Conservation (phyloP, 2,797 vertebrate genomes). For the Urocyon cinereoargenteus region DNA sequence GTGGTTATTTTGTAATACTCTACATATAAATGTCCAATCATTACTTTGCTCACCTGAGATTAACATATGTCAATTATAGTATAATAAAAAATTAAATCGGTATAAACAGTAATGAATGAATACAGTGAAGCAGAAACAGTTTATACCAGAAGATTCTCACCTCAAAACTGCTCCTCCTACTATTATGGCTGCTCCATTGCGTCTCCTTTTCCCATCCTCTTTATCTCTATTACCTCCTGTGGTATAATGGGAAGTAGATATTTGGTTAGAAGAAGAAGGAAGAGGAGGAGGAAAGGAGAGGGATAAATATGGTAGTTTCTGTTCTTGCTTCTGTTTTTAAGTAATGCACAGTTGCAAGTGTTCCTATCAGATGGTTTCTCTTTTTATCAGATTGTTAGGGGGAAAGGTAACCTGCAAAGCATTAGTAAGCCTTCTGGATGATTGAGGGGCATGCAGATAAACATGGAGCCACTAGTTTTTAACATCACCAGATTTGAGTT, state of each 20-base stretch:
- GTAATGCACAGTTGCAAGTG: not conserved
- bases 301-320: not conserved
- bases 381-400: not conserved
- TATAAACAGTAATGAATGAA: slow-evolving; percentile 11
- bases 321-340: slow-evolving; percentile 1
- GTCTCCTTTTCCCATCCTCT: not conserved
- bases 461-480: not conserved
- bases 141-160: slow-evolving; percentile 4
- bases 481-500: not conserved
- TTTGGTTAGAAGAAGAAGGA: not conserved
- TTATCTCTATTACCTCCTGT: not conserved
- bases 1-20: not conserved
- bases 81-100: not conserved
- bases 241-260: not conserved
- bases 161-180: not conserved
- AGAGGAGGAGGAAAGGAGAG: not conserved
- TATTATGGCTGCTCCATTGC: not conserved
- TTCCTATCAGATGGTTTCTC: not conserved
- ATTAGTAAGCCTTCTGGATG: slow-evolving; percentile 2
- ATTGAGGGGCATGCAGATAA: not conserved
- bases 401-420: not conserved
- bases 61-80: not conserved
- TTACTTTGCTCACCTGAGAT: not conserved
- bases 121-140: not conserved
- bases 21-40: not conserved